Conservation (phyloP, 2,888 invertebrate species). For the Euclidia mi region DNA sequence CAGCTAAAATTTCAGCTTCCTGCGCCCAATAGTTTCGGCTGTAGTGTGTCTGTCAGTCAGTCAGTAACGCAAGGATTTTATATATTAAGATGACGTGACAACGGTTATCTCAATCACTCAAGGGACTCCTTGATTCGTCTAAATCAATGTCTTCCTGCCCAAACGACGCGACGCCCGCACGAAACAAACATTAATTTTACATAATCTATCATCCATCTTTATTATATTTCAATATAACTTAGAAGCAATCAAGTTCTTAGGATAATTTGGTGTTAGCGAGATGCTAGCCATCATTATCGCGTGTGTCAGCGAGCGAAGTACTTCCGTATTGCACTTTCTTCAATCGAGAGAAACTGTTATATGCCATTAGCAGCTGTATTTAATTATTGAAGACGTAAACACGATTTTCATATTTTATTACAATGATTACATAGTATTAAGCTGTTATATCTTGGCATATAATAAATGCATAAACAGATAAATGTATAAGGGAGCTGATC, state of each 20-base stretch:
- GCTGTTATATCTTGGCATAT: too few relatives aligned
- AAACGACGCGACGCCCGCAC: conserved; percentile 28
- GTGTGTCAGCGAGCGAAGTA: background rate
- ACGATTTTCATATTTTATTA: too few relatives aligned
- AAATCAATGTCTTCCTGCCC: conserved; percentile 46
- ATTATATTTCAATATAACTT: conserved; percentile 13
- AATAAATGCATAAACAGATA: too few relatives aligned
- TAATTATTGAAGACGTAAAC: background rate
- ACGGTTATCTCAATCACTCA: conserved; percentile 38
- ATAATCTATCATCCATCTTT: conserved; percentile 23
- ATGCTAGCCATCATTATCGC: conserved; percentile 1
- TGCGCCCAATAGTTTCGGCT: too few relatives aligned
- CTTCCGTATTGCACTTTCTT: conserved; percentile 4
- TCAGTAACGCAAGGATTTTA: too few relatives aligned
- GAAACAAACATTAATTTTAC: conserved; percentile 26
- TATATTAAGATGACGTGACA: conserved; percentile 50
- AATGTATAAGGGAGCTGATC: too few relatives aligned
- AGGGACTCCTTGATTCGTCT: conserved; percentile 30
- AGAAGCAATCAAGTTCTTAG: conserved; percentile 2
- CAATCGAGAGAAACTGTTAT: background rate
- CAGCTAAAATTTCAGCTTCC: too few relatives aligned
- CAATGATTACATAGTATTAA: too few relatives aligned
- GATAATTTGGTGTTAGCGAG: background rate
- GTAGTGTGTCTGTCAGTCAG: too few relatives aligned
- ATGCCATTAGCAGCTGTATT: conserved; percentile 1